Conservation (phyloP, 2,888 invertebrate genomes). For the Cosmia pyralina region DNA sequence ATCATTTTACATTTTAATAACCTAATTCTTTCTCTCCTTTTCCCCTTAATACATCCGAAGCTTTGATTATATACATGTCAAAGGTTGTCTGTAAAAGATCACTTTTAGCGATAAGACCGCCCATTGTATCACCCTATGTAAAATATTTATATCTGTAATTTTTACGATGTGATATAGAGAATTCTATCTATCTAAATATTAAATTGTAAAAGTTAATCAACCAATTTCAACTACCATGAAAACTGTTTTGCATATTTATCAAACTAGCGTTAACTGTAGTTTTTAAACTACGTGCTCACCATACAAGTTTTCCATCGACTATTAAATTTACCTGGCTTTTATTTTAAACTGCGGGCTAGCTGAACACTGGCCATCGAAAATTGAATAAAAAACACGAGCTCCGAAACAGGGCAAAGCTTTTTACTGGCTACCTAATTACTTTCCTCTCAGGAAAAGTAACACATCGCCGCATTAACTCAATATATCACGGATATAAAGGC, state of each 20-base stretch:
- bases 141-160: no score
- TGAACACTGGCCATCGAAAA: conserved; percentile 39
- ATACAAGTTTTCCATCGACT: conserved; percentile 36
- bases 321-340: conserved; percentile 52
- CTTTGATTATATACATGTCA: no score
- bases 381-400: conserved; percentile 48
- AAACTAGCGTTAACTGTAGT: conserved; percentile 31
- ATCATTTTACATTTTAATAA: background rate
- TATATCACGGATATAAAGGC: conserved; percentile 31
- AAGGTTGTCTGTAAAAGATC: no score
- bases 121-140: no score
- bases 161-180: no score
- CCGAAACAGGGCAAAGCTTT: conserved; percentile 46
- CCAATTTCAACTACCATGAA: conserved; percentile 17
- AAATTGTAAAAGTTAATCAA: background rate
- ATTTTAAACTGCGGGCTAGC: conserved; percentile 28
- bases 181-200: no score
- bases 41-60: no score
- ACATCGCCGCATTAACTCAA: conserved; percentile 28
- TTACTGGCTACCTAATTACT: conserved; percentile 53
- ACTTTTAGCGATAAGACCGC: no score
- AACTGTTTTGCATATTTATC: conserved; percentile 29
- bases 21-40: no score
- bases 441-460: conserved; percentile 38
- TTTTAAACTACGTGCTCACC: conserved; percentile 42